Base-by-base conservation (phyloP, 2,888 invertebrate genomes). In the Drosophila emarginata region DNA sequence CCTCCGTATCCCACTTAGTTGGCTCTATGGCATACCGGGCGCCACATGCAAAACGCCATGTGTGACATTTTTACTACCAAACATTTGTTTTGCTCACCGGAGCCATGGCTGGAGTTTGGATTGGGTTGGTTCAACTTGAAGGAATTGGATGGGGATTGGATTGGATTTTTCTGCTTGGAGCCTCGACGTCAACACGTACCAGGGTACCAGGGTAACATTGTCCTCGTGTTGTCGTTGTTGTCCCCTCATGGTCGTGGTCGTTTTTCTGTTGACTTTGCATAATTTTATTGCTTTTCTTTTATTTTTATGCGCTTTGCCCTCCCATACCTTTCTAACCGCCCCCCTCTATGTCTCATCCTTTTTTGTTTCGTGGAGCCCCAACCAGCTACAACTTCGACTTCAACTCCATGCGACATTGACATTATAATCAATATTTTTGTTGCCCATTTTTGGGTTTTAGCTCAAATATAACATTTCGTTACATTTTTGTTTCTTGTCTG, bases 231-330 rank as follows among this genome's bases (percentile, higher is more conserved):
- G n/a, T 68, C 66, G 61, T 53, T 28, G 68, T 69, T 61, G 57
- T 53, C 26, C 50, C 62, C 40, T 51, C 62, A 78, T 67, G 78
- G 77, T 76, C 74, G 66, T 78, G 84, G 64, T 84, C 82, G 77
- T 73, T 74, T 84, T 87, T 87, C 82, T 85, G 87, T 87, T 85
- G 87, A 87, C 86, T 87, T 85, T 87, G 85, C 86, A 87, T 87
- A 85, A 85, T 85, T 85, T 85, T 85, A 87, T 85, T 87, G 83
- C 80, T 87, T 87, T 85, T 85, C 83, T 85, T 87, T 84, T 82
- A 81, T 82, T 85, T 85, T 84, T 85, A 82, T 87, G 80, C 76
- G 82, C 67, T 69, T 75, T 68, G 76, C 77, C 64, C 65, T 18
- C 40, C 70, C 72, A 54, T 18, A 0, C 14, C 21, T 50, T 39